phyloP scores from a whole-genome alignment of 2,797 vertebrate genomes.

The Falco berigora region DNA sequence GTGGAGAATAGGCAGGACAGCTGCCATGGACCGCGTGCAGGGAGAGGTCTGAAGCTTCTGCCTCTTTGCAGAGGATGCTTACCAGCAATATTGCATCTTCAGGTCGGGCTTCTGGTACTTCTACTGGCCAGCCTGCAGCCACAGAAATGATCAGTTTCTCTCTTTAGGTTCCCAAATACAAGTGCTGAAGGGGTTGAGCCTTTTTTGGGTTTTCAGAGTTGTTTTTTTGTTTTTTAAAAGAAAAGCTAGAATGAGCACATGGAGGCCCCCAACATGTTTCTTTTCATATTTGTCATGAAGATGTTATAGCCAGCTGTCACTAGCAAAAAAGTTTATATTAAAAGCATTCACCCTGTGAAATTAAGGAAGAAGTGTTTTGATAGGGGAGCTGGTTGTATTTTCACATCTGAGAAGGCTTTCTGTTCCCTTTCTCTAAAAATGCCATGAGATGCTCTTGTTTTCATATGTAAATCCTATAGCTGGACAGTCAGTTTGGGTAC shows the following conservation, averaged over 20 bases:
- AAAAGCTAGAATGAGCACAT: background rate
- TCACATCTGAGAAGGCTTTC: background rate
- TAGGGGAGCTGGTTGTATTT: background rate
- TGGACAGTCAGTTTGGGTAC: background rate
- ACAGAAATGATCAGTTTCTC: background rate
- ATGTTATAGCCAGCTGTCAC: background rate
- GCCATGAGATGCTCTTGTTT: background rate
- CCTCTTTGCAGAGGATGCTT: background rate
- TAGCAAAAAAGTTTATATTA: background rate
- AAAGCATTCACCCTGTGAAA: background rate
- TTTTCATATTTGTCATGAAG: background rate
- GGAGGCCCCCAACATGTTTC: background rate
- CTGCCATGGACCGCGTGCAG: accelerated
- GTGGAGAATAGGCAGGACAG: background rate
- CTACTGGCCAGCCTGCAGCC: background rate
- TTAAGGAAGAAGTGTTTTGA: background rate
- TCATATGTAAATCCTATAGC: accelerated
- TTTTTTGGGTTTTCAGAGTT: too few relatives aligned
- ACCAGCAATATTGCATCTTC: background rate
- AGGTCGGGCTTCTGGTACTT: background rate
- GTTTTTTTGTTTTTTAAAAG: background rate
- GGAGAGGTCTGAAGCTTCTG: background rate
- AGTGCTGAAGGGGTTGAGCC: background rate
- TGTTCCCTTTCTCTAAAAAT: background rate
- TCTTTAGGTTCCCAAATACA: background rate